phyloP scores from a whole-genome alignment of 2,888 invertebrate genomes.

The Ormyrus rosae region DNA sequence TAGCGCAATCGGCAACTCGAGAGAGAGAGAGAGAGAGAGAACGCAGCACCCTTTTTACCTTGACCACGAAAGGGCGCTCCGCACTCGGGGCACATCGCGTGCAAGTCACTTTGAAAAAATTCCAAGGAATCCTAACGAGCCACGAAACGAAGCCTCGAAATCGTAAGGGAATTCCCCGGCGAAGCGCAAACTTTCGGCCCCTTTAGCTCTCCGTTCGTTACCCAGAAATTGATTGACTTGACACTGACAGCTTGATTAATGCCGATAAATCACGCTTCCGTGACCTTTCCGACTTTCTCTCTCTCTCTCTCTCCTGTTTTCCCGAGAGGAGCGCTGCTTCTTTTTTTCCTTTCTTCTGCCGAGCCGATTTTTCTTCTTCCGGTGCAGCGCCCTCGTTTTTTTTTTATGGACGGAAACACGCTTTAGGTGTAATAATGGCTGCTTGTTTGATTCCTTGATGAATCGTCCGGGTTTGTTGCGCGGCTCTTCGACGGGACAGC shows the following conservation, averaged over 20 bases:
- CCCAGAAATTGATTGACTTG: slow-evolving; percentile 45
- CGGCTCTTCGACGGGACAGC: not conserved
- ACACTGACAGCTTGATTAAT: slow-evolving; percentile 47
- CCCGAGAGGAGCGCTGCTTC: not conserved
- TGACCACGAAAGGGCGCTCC: not conserved
- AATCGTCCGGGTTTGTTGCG: too few species aligned
- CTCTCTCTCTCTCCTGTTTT: too few species aligned
- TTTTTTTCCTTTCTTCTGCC: not conserved
- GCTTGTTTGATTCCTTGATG: too few species aligned
- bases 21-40: too few species aligned
- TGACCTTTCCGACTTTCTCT: slow-evolving; percentile 17
- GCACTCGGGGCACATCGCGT: not conserved
- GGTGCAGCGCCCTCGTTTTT: slow-evolving; percentile 9
- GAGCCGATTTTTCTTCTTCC: not conserved
- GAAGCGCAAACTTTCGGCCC: not conserved
- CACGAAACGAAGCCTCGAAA: too few species aligned
- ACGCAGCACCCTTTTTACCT: not conserved
- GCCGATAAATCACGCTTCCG: slow-evolving; percentile 49
- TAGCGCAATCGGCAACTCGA: too few species aligned
- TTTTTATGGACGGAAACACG: not conserved
- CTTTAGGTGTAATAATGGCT: too few species aligned
- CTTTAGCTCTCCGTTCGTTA: not conserved
- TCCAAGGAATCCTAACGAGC: not conserved
- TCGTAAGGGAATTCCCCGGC: not conserved
- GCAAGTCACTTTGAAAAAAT: not conserved